Base-by-base conservation (phyloP, 2,113 vertebrate genomes). In the Vicugna pacos region DNA sequence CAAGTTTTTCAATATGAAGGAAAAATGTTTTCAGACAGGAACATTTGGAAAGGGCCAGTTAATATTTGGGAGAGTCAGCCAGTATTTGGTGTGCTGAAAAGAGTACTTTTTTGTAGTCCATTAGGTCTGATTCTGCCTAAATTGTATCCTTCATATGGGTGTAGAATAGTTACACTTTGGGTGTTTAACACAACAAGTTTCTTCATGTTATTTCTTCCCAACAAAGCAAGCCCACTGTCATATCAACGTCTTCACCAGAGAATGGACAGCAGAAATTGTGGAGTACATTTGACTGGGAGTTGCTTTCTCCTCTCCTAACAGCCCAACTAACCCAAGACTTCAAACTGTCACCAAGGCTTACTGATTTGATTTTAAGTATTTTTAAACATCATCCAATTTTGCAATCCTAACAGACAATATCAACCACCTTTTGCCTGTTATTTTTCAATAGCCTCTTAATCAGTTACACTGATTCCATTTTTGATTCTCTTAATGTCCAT, bases 281-380 rank as follows among this genome's bases (percentile, higher is more conserved):
- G n/a, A 38, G 8, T 32, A 15, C 16, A 8, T 69, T 79, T 35
- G 8, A 58, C 14, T 70, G 1, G 19, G 14, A 50, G 46, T 86
- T 50, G 42, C 12, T 65, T 28, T 65, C 35, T 73, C 93, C 4
- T 46, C 13, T 83, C 11, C 7, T 0, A 54, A 20, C 22, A 80
- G 7, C 26, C 79, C 77, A 80, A 19, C 17, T 19, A 79, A 60
- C 28, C 9, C 46, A 79, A 4, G 15, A 2, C 75, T 26, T 75
- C 28, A 84, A 26, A 62, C 19, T 88, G 7, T 69, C 72, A 64
- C 38, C 19, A 72, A 85, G 42, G 1, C 6, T 85, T 89, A 35
- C 14, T 65, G 32, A 50, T 42, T 93, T 83, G 50, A 91, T 10
- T 19, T 72, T 93, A 32, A 89, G 8, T 69, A 20, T 65, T 91